Base-by-base conservation (phyloP, 2,888 invertebrate genomes). In the Ceramica pisi region DNA sequence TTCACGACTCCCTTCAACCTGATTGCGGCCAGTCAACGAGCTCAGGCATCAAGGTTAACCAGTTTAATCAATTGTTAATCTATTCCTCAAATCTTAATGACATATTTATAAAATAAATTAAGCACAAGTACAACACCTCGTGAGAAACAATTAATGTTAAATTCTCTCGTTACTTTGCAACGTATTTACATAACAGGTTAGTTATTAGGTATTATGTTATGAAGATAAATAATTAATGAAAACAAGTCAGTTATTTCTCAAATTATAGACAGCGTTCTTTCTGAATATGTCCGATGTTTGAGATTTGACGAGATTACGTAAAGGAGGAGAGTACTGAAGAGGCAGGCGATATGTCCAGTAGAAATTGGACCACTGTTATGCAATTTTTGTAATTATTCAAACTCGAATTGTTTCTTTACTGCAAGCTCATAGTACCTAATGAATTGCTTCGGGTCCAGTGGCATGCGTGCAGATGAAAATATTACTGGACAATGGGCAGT, bases 81-180 rank as follows among this genome's bases (percentile, higher is more conserved):
- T 82, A 66, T 75, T 79, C 66, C 67, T 82, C 70, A 76, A 85
- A 84, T 86, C 84, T 78, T 76, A 83, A 86, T 75, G 75, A 82
- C 55, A 77, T 75, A 76, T 80, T 75, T 75, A 76, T 73, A 59
- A 77, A 72, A 71, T 75, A 73, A 81, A 82, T 65, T 70, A 71
- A 71, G 64, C 53, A 62, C 56, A 71, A 71, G 55, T 35, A 73
- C 67, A 67, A 71, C 64, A 78, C 66, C 75, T 73, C 75, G 82
- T 86, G 86, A 80, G 82, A 85, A 86, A 83, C 74, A 78, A 78
- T 82, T 78, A 71, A 60, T 75, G 71, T 74, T 66, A 72, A 64
- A 75, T 67, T 78, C 73, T 64, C 67, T 73, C 65, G 64, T 71
- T 63, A 23, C 67, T 78, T 82, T 74, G 74, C 55, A 74, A 67